These are phyloP conservation scores for Cladopsammia gracilis DNA, from an alignment of 64 coral and sea anemone species.

Conservation along the genomic window DNA sequence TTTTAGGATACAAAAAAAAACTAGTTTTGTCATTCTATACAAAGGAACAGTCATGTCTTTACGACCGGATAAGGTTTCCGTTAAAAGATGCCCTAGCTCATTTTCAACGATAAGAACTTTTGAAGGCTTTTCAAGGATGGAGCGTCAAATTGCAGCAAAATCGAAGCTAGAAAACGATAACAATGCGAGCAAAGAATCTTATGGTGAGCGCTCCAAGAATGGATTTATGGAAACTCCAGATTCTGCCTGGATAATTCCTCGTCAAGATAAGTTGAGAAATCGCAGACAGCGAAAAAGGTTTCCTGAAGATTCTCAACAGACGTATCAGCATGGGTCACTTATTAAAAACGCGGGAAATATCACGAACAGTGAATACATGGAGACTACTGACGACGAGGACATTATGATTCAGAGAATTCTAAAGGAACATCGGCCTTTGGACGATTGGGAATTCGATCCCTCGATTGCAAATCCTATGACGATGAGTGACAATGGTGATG, in stretches of 20 bases:
- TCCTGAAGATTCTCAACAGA: not conserved
- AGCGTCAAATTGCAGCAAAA: not conserved
- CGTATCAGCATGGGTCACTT: not conserved
- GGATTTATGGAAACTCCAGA: not conserved
- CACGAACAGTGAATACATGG: not conserved
- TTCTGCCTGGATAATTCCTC: not conserved
- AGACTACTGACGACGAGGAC: not conserved
- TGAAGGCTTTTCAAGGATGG: not conserved
- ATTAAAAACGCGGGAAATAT: not conserved
- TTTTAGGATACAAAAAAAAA: not conserved
- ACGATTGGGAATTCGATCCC: not conserved
- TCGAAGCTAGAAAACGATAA: not conserved
- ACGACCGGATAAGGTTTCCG: not conserved
- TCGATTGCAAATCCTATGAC: not conserved
- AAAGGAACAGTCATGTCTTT: not conserved
- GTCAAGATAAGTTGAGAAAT: not conserved
- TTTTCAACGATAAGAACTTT: not conserved
- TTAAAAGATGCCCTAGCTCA: not conserved
- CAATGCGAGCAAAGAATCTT: not conserved
- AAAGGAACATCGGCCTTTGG: not conserved
- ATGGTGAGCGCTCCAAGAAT: not conserved
- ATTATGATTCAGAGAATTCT: not conserved
- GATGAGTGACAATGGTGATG: not conserved
- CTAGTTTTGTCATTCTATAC: not conserved
- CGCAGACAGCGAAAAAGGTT: not conserved